Percentiles rank a stretch among this genome's conserved stretches.
Evolutionary conservation across 2,888 invertebrate genomes (phyloP).

Genomic region (Caenorhabditis sinica): DNA sequence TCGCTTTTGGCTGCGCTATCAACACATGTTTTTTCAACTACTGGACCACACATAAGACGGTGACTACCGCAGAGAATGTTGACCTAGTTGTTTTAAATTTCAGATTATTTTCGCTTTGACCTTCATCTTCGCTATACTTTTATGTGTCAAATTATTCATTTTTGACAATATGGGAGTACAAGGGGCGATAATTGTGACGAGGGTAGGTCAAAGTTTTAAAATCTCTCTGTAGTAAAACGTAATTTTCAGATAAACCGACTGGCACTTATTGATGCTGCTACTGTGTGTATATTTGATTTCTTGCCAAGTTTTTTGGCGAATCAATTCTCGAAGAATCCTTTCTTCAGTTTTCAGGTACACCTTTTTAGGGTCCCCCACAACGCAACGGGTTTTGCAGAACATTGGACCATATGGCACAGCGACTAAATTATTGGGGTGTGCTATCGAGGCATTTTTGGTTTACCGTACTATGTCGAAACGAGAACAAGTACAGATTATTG

Average conservation of each 20-base stretch:
- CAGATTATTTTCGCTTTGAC: conserved; percentile 38
- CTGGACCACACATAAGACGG: conserved; percentile 48
- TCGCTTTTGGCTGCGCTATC: conserved; percentile 37
- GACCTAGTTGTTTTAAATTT: neutral
- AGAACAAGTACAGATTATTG: neutral
- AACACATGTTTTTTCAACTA: conserved; percentile 38
- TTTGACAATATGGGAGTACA: neutral
- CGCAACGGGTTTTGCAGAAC: too few species aligned
- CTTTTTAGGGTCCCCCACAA: too few species aligned
- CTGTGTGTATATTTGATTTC: conserved; percentile 41
- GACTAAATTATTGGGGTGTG: conserved; percentile 37
- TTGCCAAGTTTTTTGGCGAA: conserved; percentile 28
- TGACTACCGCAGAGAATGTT: neutral
- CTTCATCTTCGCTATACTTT: neutral
- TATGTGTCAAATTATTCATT: conserved; percentile 8
- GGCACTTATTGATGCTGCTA: conserved; percentile 45
- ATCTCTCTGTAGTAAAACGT: neutral
- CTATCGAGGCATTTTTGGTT: conserved; percentile 42
- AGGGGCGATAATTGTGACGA: neutral
- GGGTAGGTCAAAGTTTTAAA: neutral
- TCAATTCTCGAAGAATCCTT: conserved; percentile 5
- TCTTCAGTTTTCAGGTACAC: conserved; percentile 41
- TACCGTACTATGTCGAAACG: neutral
- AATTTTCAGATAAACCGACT: conserved; percentile 30
- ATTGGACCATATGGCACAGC: conserved; percentile 50